Conservation (phyloP, 2,888 invertebrate species). For the Harpagoxenus sublaevis region DNA sequence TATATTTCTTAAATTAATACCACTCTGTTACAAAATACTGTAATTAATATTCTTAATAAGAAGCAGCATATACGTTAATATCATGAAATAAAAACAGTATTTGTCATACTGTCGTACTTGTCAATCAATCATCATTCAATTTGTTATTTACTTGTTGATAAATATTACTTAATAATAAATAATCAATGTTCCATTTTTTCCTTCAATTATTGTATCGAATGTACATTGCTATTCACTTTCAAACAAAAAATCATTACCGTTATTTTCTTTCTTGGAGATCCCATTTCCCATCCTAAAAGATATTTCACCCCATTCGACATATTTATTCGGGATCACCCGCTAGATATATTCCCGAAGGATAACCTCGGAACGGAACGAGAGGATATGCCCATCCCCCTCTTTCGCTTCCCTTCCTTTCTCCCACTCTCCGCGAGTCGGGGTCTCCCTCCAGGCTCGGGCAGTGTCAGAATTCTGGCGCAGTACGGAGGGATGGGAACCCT, state of each 20-base stretch:
- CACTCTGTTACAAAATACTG: background rate
- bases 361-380: slow-evolving; percentile 67
- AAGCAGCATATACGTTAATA: background rate
- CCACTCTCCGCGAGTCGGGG: slow-evolving; percentile 41
- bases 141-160: background rate
- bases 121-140: background rate
- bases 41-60: background rate
- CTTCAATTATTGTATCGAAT: background rate
- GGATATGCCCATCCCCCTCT: slow-evolving; percentile 52
- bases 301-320: background rate
- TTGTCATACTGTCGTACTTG: background rate
- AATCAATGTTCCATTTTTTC: background rate
- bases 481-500: slow-evolving; percentile 83
- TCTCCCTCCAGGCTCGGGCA: slow-evolving; percentile 70
- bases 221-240: background rate
- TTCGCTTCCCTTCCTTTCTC: slow-evolving; percentile 44
- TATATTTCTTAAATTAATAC: background rate
- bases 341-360: slow-evolving; percentile 76
- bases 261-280: background rate
- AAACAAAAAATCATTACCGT: background rate
- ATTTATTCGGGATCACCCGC: slow-evolving; percentile 58
- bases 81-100: background rate
- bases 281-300: background rate
- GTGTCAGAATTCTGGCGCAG: slow-evolving; percentile 73
- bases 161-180: background rate